Evolutionary conservation across 1,140 invertebrate species (phyloP).

Genomic region (Zaprionus camerounensis): DNA sequence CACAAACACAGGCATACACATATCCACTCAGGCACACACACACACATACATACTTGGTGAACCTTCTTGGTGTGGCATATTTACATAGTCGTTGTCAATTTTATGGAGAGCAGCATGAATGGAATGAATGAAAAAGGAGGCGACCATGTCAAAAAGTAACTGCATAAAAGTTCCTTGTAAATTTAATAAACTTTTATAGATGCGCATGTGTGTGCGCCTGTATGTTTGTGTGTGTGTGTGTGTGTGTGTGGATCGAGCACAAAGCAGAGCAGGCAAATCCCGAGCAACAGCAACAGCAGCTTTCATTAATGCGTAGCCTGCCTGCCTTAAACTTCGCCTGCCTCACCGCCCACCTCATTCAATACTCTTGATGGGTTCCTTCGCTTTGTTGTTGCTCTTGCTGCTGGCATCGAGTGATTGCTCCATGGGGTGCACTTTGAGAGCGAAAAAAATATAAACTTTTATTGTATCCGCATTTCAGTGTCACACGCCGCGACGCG

Average conservation of each 20-base stretch:
- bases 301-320: conserved; percentile 75
- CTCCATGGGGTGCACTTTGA: conserved; percentile 80
- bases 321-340: conserved; percentile 4
- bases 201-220: conserved; percentile 49
- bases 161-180: conserved; percentile 82
- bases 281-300: conserved; percentile 53
- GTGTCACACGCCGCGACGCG: conserved; percentile 65
- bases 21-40: not conserved
- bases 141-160: conserved; percentile 80
- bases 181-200: conserved; percentile 83
- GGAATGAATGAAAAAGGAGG: conserved; percentile 37
- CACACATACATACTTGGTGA: conserved; percentile 12
- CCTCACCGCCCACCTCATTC: conserved; percentile 34
- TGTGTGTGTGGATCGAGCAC: conserved; percentile 32
- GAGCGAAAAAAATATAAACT: conserved; percentile 63
- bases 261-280: conserved; percentile 27
- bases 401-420: conserved; percentile 76
- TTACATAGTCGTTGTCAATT: conserved; percentile 81
- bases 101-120: conserved; percentile 54
- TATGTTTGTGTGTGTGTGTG: conserved; percentile 44
- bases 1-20: not conserved
- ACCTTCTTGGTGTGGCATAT: conserved; percentile 45
- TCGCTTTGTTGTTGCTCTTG: conserved; percentile 41
- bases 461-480: conserved; percentile 82
- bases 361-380: conserved; percentile 61